A percentile compares a stretch with the other conserved stretches of the same genome.
Conservation (phyloP, 2,888 invertebrate genomes). For the Drosophila longiperda region DNA sequence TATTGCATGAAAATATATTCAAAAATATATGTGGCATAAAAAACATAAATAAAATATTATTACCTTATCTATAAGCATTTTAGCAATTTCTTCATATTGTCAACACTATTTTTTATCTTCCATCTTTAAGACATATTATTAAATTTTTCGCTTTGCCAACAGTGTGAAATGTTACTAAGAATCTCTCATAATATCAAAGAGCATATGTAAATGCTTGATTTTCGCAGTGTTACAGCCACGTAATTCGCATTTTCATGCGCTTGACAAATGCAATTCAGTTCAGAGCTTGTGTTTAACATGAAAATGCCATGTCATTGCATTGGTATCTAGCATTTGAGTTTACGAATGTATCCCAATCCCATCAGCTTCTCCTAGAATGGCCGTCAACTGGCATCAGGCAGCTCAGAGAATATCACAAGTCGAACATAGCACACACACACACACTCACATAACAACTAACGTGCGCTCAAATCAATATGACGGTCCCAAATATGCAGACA, state of each 20-base stretch:
- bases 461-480: slow-evolving; percentile 26
- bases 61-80: too few relatives aligned
- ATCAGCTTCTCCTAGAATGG: slow-evolving; percentile 34
- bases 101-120: background rate
- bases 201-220: slow-evolving; percentile 26
- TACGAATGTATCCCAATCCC: slow-evolving; percentile 44
- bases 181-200: slow-evolving; percentile 2
- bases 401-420: slow-evolving; percentile 63
- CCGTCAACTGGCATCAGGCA: slow-evolving; percentile 58
- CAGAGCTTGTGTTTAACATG: slow-evolving; percentile 43
- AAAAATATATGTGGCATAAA: too few relatives aligned
- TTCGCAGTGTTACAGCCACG: slow-evolving; percentile 27
- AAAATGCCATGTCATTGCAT: slow-evolving; percentile 49
- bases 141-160: background rate
- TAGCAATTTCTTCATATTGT: background rate
- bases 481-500: slow-evolving; percentile 40
- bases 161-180: background rate
- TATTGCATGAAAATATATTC: too few relatives aligned
- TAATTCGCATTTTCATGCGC: slow-evolving; percentile 42
- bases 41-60: background rate
- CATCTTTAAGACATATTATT: background rate
- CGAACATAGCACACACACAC: slow-evolving; percentile 27
- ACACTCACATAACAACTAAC: slow-evolving; percentile 1
- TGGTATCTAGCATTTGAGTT: slow-evolving; percentile 34
- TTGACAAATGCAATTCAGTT: slow-evolving; percentile 54